Percentiles rank a stretch among this genome's conserved stretches.
These are phyloP conservation scores for Drosophila guanche DNA, from an alignment of 1,140 invertebrate species.

Conservation along the genomic window DNA sequence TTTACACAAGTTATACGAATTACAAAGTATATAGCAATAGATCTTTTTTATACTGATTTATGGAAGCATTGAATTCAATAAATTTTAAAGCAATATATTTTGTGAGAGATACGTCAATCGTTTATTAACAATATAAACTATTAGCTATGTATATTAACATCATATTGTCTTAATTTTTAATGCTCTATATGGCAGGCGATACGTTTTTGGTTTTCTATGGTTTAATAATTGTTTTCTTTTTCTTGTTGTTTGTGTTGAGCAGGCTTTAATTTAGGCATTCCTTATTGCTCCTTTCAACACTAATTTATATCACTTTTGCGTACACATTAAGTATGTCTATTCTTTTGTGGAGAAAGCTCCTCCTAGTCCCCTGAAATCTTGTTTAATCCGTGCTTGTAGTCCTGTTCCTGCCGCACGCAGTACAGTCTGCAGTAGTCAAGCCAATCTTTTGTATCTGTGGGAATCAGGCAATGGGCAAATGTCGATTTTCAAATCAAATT, in stretches of 20 bases:
- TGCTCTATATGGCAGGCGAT: slow-evolving; percentile 62
- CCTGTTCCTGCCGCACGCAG: slow-evolving; percentile 44
- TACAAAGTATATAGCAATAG: slow-evolving; percentile 57
- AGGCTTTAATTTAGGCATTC: slow-evolving; percentile 44
- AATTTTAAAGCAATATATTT: slow-evolving; percentile 31
- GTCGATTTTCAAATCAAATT: slow-evolving; percentile 16
- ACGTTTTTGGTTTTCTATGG: slow-evolving; percentile 18
- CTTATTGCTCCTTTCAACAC: slow-evolving; percentile 29
- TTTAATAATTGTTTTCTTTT: slow-evolving; percentile 1
- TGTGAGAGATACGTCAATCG: neutral
- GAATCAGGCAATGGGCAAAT: slow-evolving; percentile 50
- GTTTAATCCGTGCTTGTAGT: slow-evolving; percentile 37
- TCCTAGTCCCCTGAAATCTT: slow-evolving; percentile 1
- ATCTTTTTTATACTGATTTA: slow-evolving; percentile 21
- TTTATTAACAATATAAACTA: slow-evolving; percentile 19
- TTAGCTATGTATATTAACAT: slow-evolving; percentile 14
- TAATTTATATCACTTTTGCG: slow-evolving; percentile 67
- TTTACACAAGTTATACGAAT: slow-evolving; percentile 61
- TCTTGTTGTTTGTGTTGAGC: slow-evolving; percentile 2
- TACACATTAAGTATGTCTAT: slow-evolving; percentile 26
- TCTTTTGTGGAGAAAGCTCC: slow-evolving; percentile 14
- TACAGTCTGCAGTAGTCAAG: slow-evolving; percentile 64
- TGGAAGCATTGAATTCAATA: slow-evolving; percentile 44
- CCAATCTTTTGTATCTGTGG: slow-evolving; percentile 79
- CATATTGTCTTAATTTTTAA: slow-evolving; percentile 22